phyloP scores from a whole-genome alignment of 2,113 vertebrate genomes.

The Notarius quadriscutis region DNA sequence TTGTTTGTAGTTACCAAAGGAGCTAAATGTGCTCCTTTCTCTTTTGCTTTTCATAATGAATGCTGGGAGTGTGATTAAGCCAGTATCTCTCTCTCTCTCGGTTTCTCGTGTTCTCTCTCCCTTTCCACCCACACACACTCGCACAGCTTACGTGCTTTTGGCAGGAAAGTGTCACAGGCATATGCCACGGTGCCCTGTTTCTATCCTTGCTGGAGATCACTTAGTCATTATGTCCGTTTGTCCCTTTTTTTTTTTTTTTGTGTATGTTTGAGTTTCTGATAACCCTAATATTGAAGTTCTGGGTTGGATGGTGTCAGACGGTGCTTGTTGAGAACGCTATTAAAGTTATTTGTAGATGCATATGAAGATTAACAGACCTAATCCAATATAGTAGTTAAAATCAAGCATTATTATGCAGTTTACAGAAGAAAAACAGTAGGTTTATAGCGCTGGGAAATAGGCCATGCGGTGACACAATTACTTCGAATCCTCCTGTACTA shows the following conservation, averaged over 20 bases:
- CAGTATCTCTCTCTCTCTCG: not conserved
- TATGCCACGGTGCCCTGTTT: constrained; percentile 18
- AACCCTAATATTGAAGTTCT: not conserved
- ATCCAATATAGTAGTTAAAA: too few species aligned
- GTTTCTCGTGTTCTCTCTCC: not conserved
- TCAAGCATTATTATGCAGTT: not conserved
- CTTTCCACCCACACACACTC: not conserved
- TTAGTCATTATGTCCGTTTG: constrained; percentile 27
- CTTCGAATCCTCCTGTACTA: constrained; percentile 31
- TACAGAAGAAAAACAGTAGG: not conserved
- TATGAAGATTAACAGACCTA: not conserved
- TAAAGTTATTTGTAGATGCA: not conserved
- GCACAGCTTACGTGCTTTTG: constrained; percentile 4
- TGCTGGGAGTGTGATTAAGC: constrained; percentile 4
- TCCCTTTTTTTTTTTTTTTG: not conserved
- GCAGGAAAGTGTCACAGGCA: constrained; percentile 36
- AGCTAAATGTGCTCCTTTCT: not conserved
- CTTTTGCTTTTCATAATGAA: not conserved
- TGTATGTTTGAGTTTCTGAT: not conserved
- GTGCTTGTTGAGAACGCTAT: not conserved
- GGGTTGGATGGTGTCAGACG: not conserved
- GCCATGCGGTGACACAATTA: constrained; percentile 19
- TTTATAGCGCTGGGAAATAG: not conserved
- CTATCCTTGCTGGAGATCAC: not conserved
- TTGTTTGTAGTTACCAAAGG: not conserved